Conservation (phyloP, 2,888 invertebrate genomes). For the Nomada ruficornis region DNA sequence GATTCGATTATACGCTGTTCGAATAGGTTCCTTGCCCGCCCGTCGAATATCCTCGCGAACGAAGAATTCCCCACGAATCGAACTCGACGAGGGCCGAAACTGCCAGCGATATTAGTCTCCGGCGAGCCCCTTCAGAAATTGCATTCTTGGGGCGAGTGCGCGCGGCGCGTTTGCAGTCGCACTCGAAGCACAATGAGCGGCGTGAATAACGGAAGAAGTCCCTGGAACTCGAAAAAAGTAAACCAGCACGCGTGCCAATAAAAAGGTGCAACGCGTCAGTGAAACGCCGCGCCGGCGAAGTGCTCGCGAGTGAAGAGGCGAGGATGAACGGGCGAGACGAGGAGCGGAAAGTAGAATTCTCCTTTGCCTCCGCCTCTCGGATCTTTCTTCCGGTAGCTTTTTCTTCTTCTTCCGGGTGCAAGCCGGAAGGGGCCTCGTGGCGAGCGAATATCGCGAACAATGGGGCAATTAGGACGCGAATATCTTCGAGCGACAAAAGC, state of each 20-base stretch:
- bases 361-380: neutral
- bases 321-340: constrained; percentile 36
- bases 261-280: constrained; percentile 49
- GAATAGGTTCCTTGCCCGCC: too few relatives aligned
- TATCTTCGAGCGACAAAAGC: constrained; percentile 4
- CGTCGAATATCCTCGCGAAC: neutral
- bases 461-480: constrained; percentile 57
- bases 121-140: constrained; percentile 6
- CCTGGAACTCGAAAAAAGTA: constrained; percentile 35
- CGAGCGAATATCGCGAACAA: constrained; percentile 55
- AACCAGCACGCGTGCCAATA: constrained; percentile 53
- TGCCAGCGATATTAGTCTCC: neutral
- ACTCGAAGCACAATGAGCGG: constrained; percentile 43
- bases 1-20: too few relatives aligned
- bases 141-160: constrained; percentile 11
- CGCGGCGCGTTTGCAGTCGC: constrained; percentile 30
- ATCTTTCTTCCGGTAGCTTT: neutral
- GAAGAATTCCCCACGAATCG: neutral
- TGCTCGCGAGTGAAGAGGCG: constrained; percentile 42
- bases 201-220: constrained; percentile 25
- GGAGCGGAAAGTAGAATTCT: constrained; percentile 17
- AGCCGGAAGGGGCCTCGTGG: constrained; percentile 11
- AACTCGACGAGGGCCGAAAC: neutral
- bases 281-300: constrained; percentile 37
- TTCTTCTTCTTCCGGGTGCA: constrained; percentile 7